These are phyloP conservation scores for Siniperca scherzeri DNA, from an alignment of 2,797 vertebrate species.

Conservation along the genomic window DNA sequence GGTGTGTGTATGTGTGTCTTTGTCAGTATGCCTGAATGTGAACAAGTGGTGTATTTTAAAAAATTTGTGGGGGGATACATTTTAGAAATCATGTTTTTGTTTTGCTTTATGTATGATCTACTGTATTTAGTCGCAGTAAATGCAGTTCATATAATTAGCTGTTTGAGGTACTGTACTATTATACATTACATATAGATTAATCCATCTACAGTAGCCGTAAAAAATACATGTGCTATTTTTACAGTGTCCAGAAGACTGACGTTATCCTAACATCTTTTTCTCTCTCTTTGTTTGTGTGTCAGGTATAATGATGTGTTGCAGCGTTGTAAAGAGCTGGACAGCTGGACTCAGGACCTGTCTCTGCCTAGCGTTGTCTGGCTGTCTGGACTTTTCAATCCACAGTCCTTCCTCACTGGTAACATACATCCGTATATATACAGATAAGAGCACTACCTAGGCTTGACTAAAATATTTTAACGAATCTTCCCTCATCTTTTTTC, in stretches of 20 bases:
- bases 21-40: constrained; percentile 28
- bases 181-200: neutral
- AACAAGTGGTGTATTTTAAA: neutral
- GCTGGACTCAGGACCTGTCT: constrained; percentile 90
- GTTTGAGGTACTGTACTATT: too few species aligned
- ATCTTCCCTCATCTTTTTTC: neutral
- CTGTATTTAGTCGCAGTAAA: neutral
- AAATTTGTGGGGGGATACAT: neutral
- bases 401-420: constrained; percentile 98
- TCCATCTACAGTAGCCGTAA: neutral
- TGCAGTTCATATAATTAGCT: neutral
- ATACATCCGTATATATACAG: constrained; percentile 28
- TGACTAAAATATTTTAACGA: neutral
- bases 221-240: neutral
- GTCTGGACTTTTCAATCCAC: constrained; percentile 95
- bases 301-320: constrained; percentile 88
- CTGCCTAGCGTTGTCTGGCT: constrained; percentile 93
- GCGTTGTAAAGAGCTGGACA: constrained; percentile 89
- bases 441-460: neutral
- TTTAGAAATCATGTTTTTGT: neutral
- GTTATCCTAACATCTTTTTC: neutral
- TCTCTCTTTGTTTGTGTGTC: constrained; percentile 24
- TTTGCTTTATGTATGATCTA: neutral
- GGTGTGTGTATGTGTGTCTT: constrained; percentile 77
- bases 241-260: neutral